Base-by-base conservation (phyloP, 2,113 vertebrate genomes). In the Larimichthys polyactis region DNA sequence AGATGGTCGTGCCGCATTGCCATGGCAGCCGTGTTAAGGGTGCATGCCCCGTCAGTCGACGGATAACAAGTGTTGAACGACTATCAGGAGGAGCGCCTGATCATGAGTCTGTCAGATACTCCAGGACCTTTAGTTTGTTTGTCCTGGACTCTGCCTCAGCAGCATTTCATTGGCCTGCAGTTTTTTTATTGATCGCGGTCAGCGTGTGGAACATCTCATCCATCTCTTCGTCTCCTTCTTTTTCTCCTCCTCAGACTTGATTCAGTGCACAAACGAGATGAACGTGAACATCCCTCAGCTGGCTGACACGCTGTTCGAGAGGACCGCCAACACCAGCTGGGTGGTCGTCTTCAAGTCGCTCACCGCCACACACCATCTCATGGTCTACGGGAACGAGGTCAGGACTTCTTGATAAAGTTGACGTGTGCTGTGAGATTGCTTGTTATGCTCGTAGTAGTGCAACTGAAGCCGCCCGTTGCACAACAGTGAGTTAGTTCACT, bases 271-370 rank as follows among this genome's bases (percentile, higher is more conserved):
- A 76, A 97, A 98, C 73, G 97, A 98, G 94, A 98, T 97, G 90
- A 98, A 98, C 1, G 97, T 98, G 82, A 98, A 98, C 88, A 97
- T 98, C 90, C 97, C 97, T 85, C 97, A 98, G 92, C 96, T 98
- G 96, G 97, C 97, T 0, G 97, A 98, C 90, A 97, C 97, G 0
- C 95, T 98, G 86, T 98, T 98, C 90, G 97, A 98, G 86, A 90
- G 97, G 92, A 97, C 97, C 48, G 96, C 96, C 1, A 98, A 96
- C 78, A 97, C 96, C 85, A 98, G 97, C 95, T 98, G 97, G 97
- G 97, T 98, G 90, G 97, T 98, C 0, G 97, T 98, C 52, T 98
- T 98, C 90, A 98, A 98, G 95, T 97, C 97, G 67, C 96, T 98
- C 94, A 97, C 97, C 89, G 95, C 97, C 75, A 98, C 97, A 77